Evolutionary conservation across 2,113 vertebrate species (phyloP), one percentile per base, ranked within the genome.

Genomic region (Eleginops maclovinus): DNA sequence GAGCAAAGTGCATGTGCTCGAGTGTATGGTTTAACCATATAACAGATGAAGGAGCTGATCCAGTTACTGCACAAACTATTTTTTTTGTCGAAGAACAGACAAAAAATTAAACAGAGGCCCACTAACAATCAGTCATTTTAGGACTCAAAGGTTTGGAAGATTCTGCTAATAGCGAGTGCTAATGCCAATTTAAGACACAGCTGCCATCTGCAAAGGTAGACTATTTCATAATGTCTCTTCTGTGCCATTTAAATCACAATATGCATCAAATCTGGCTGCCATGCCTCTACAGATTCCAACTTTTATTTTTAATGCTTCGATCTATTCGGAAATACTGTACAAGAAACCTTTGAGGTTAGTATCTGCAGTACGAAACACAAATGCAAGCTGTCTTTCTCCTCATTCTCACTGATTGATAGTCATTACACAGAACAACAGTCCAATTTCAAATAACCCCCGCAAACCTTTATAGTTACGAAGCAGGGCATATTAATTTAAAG

Each of bases 401-500:
- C 22, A 28, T 81, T 70, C 53, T 17, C 24, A 28, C 10, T 76
- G 70, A 84, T 79, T 73, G 59, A 73, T 71, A 13, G 64, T 17
- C 44, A 75, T 53, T 58, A 64, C 61, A 44, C 63, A 28, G 47
- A 66, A 64, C 63, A 73, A 61, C 68, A 5, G 58, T 36, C 59
- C 58, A 24, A 28, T 59, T n/a, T 56, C 15, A 15, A 24, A 71
- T 60, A 44, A 71, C 56, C 68, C 68, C 12, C 0, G 14, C 15
- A 28, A 56, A 75, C 59, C 72, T 64, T 21, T 43, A 15, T 4
- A 14, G 46, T 68, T 62, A 78, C 28, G 47, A 74, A 79, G 64
- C 65, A 40, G 44, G 62, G 50, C 17, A 28, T 56, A 70, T 84
- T 83, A 77, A 87, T 91, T 65, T 74, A 74, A 51, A 77, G 46